These are phyloP conservation scores for Phenganax subtilis DNA, from an alignment of 92 coral and sea anemone species.

Conservation along the genomic window DNA sequence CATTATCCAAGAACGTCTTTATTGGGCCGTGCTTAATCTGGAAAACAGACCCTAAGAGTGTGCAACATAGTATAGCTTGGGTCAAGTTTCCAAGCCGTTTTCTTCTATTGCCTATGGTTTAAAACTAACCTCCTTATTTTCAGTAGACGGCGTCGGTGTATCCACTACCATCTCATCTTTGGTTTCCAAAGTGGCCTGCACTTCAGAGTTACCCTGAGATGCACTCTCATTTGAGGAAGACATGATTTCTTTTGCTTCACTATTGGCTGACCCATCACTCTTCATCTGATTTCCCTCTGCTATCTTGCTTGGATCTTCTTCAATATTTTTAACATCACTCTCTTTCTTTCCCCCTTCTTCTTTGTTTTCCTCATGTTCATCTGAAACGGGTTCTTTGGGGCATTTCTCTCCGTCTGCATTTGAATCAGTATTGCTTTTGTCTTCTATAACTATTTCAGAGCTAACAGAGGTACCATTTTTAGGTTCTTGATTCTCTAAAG, in stretches of 20 bases:
- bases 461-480: not conserved
- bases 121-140: conserved; percentile 22
- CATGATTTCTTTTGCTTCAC: not conserved
- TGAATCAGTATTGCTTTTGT: not conserved
- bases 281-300: not conserved
- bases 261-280: not conserved
- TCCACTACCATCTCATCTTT: conserved; percentile 26
- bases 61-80: too few species aligned
- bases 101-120: not conserved
- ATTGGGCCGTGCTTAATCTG: not conserved
- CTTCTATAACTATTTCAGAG: not conserved
- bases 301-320: not conserved
- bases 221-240: not conserved
- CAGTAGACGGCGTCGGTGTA: conserved; percentile 11
- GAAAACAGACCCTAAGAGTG: too few species aligned
- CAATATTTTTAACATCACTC: not conserved
- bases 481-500: not conserved
- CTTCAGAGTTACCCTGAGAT: not conserved
- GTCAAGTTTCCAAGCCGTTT: not conserved
- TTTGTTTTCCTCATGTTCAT: not conserved
- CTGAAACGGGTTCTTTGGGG: not conserved
- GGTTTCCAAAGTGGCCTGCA: conserved; percentile 30
- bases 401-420: not conserved
- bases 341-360: not conserved
- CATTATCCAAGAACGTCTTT: not conserved